phyloP scores from a whole-genome alignment of 2,113 vertebrate species.

The Lamprologus callipterus region DNA sequence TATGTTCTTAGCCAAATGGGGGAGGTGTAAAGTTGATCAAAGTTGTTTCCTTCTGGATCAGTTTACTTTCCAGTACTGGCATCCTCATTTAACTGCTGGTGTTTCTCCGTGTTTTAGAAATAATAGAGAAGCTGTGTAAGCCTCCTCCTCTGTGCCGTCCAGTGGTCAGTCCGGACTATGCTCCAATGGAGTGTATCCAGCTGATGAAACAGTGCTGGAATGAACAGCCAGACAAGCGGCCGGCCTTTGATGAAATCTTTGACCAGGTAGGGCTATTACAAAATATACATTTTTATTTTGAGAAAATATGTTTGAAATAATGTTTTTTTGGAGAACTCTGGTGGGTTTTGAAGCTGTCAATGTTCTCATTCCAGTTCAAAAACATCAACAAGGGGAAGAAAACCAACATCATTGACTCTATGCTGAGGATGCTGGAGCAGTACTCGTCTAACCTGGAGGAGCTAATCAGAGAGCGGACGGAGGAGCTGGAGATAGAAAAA shows the following conservation, averaged over 20 bases:
- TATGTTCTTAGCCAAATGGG: background rate
- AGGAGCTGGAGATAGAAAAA: conserved; percentile 78
- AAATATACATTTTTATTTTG: background rate
- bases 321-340: background rate
- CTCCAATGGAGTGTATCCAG: conserved; percentile 74
- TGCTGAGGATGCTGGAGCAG: conserved; percentile 70
- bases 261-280: conserved; percentile 56
- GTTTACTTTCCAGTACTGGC: background rate
- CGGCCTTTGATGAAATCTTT: conserved; percentile 70
- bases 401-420: conserved; percentile 66
- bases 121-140: conserved; percentile 67
- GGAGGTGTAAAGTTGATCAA: background rate
- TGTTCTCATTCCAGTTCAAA: conserved; percentile 32
- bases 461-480: conserved; percentile 75
- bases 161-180: conserved; percentile 65
- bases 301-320: background rate
- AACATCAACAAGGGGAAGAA: conserved; percentile 62
- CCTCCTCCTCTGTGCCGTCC: conserved; percentile 74
- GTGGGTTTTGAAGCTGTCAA: background rate
- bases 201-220: conserved; percentile 79
- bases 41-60: background rate
- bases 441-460: conserved; percentile 79
- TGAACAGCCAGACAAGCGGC: conserved; percentile 73
- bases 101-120: conserved; percentile 49
- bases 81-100: background rate